These are phyloP conservation scores for Anisognathus igniventris DNA, from an alignment of 2,797 vertebrate species.

Conservation along the genomic window DNA sequence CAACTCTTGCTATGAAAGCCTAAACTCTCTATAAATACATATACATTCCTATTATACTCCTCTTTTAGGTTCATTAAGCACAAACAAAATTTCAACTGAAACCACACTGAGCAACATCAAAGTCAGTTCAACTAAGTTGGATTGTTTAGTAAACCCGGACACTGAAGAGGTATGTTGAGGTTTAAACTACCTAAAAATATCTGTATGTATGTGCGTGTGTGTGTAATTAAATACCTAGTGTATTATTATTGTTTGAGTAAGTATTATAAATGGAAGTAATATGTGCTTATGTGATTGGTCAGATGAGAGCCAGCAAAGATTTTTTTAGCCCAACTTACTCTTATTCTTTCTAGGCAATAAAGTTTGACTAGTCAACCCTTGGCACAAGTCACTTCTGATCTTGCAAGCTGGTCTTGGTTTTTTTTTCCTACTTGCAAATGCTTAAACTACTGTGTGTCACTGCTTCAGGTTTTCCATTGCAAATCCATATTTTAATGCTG, in stretches of 20 bases:
- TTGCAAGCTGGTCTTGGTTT: not conserved
- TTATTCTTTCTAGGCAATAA: not conserved
- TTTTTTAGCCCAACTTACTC: not conserved
- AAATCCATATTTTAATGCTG: not conserved
- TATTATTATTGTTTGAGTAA: not conserved
- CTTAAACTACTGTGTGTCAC: not conserved
- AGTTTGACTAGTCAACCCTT: not conserved
- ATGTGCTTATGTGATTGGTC: not conserved
- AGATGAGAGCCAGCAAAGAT: not conserved
- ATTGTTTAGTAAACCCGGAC: conserved; percentile 55
- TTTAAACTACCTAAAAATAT: not conserved
- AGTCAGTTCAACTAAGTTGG: conserved; percentile 50
- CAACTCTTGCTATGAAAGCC: not conserved
- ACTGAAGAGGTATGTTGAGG: conserved; percentile 74
- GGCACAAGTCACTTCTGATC: not conserved
- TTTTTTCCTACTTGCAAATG: not conserved
- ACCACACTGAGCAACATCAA: conserved; percentile 54
- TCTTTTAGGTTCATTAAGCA: conserved; percentile 54
- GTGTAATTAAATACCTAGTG: not conserved
- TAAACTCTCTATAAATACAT: not conserved
- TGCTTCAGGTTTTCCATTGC: not conserved
- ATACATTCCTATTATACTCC: not conserved
- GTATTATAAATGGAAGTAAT: not conserved
- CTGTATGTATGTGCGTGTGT: not conserved
- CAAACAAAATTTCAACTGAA: conserved; percentile 27